These are phyloP conservation scores for Caenorhabditis auriculariae DNA, from an alignment of 2,888 invertebrate genomes.

Conservation along the genomic window DNA sequence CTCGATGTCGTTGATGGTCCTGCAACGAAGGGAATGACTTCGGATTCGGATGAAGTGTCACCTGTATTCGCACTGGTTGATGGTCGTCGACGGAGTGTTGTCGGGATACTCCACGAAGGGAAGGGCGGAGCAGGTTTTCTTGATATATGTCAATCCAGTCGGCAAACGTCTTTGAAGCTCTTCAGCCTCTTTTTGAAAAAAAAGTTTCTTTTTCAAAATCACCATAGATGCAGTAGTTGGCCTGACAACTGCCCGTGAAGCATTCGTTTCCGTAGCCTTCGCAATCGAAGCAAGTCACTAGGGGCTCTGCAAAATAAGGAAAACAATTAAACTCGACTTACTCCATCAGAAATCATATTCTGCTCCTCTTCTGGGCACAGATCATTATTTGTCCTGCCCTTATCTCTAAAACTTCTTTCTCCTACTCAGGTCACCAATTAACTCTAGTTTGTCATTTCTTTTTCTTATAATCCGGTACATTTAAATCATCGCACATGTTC, in stretches of 20 bases:
- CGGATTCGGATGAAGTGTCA: too few species aligned
- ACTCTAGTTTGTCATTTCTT: too few species aligned
- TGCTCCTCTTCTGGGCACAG: too few species aligned
- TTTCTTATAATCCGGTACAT: too few species aligned
- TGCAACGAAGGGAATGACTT: background rate
- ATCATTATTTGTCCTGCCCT: too few species aligned
- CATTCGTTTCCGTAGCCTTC: slow-evolving; percentile 18
- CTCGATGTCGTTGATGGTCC: slow-evolving; percentile 25
- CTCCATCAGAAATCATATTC: too few species aligned
- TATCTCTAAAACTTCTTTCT: too few species aligned
- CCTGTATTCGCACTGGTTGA: slow-evolving; percentile 25
- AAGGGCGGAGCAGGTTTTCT: slow-evolving; percentile 23
- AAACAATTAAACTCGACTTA: too few species aligned
- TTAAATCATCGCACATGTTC: too few species aligned
- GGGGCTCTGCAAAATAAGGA: slow-evolving; percentile 22
- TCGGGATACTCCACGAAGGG: slow-evolving; percentile 33
- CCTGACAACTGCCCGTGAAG: slow-evolving; percentile 26
- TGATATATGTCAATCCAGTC: slow-evolving; percentile 11
- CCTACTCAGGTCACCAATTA: too few species aligned
- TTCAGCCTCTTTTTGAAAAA: slow-evolving; percentile 1
- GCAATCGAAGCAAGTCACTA: slow-evolving; percentile 31
- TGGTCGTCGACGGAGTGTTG: slow-evolving; percentile 6
- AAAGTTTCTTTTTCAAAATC: background rate
- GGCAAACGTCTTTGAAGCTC: slow-evolving; percentile 16
- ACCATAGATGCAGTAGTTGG: slow-evolving; percentile 32